These are phyloP conservation scores for Desmodus rotundus DNA, from an alignment of 2,113 vertebrate species.

Conservation along the genomic window DNA sequence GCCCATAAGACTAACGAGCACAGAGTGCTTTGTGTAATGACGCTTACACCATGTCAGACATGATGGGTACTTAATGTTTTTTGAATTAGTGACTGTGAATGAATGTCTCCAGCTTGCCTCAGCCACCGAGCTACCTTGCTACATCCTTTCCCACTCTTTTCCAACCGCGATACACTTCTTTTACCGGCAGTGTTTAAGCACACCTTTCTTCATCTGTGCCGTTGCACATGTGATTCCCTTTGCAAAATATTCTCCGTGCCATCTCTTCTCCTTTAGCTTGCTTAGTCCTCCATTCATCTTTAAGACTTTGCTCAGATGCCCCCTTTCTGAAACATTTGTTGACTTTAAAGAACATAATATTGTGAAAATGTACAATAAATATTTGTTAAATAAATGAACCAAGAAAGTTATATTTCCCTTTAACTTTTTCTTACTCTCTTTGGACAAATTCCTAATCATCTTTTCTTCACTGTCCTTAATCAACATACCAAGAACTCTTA, in stretches of 20 bases:
- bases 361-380: not conserved
- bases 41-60: not conserved
- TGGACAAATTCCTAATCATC: not conserved
- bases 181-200: not conserved
- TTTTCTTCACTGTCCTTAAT: not conserved
- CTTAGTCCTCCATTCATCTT: not conserved
- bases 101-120: not conserved
- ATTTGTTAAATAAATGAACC: conserved; percentile 14
- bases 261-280: not conserved
- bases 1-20: not conserved
- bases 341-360: not conserved
- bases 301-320: not conserved
- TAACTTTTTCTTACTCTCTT: not conserved
- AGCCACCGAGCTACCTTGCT: not conserved
- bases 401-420: not conserved
- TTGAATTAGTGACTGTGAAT: not conserved
- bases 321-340: not conserved
- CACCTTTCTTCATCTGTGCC: not conserved
- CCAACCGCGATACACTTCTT: not conserved
- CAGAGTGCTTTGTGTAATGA: not conserved
- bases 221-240: not conserved
- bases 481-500: not conserved
- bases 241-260: not conserved
- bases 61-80: not conserved
- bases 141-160: not conserved